phyloP scores from a whole-genome alignment of 2,113 vertebrate species.

The Sylvilagus bachmani region DNA sequence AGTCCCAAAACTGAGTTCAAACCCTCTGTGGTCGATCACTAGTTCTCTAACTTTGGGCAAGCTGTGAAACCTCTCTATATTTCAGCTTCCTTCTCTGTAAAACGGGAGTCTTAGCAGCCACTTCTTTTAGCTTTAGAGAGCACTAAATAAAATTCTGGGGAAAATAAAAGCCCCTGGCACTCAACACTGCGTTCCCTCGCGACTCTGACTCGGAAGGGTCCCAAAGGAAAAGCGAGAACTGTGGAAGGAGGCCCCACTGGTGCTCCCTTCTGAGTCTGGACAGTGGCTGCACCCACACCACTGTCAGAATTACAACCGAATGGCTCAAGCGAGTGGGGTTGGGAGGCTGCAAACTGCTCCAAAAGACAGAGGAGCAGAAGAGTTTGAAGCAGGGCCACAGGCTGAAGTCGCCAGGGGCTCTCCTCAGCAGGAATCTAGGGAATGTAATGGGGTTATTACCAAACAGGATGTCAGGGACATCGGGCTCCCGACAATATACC shows the following conservation, averaged over 20 bases:
- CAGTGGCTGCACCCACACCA: not conserved
- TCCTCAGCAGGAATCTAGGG: constrained; percentile 66
- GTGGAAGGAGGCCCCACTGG: not conserved
- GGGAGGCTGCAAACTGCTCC: constrained; percentile 28
- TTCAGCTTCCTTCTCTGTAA: constrained; percentile 23
- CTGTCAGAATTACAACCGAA: constrained; percentile 20
- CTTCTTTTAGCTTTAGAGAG: not conserved
- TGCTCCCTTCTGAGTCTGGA: not conserved
- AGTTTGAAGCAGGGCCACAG: not conserved
- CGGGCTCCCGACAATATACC: constrained; percentile 44
- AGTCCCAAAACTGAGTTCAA: constrained; percentile 39
- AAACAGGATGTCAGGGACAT: constrained; percentile 68
- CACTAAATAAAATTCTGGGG: not conserved
- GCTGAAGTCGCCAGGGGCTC: constrained; percentile 40
- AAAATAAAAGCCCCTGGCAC: not conserved
- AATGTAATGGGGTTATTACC: constrained; percentile 73
- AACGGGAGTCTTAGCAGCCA: not conserved
- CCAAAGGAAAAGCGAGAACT: not conserved
- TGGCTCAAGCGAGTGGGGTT: constrained; percentile 11
- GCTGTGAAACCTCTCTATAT: not conserved
- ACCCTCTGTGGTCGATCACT: not conserved
- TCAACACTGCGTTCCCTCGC: not conserved
- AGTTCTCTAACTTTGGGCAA: not conserved
- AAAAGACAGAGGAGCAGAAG: constrained; percentile 46
- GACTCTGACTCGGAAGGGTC: not conserved